Evolutionary conservation across 1,140 invertebrate genomes (phyloP).

Genomic region (Akabosia matsudoensis): DNA sequence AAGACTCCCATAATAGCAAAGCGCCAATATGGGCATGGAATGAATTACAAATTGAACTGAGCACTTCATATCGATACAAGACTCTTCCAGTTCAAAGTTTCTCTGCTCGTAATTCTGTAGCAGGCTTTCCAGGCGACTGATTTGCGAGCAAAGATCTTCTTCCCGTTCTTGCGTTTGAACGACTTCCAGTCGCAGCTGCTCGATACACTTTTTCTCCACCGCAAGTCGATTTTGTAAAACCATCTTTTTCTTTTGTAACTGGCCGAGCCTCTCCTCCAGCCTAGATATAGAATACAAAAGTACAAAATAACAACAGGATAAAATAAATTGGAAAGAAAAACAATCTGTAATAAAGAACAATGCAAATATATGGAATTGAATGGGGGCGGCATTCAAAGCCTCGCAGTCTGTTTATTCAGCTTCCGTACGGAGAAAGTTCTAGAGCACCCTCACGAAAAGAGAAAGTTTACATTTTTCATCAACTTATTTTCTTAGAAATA

Average conservation of each 20-base stretch:
- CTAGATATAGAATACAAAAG: conserved; percentile 37
- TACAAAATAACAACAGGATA: too few species aligned
- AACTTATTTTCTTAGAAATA: not conserved
- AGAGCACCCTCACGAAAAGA: too few species aligned
- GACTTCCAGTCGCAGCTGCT: conserved; percentile 41
- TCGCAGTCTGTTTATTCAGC: too few species aligned
- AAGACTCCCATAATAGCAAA: conserved; percentile 56
- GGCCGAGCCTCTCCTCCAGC: conserved; percentile 48
- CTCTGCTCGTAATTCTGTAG: conserved; percentile 58
- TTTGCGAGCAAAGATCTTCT: conserved; percentile 42
- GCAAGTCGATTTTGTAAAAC: conserved; percentile 37
- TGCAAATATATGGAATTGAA: too few species aligned
- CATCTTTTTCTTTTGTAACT: conserved; percentile 47
- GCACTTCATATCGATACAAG: conserved; percentile 59
- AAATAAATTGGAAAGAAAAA: conserved; percentile 1
- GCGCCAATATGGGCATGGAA: conserved; percentile 63
- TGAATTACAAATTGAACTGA: conserved; percentile 62
- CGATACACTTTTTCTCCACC: conserved; percentile 40
- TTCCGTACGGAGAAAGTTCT: too few species aligned
- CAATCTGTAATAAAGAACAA: not conserved
- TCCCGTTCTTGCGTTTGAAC: conserved; percentile 39
- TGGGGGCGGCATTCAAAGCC: too few species aligned
- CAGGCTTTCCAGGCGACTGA: conserved; percentile 45
- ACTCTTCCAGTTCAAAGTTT: conserved; percentile 58
- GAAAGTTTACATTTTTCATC: conserved; percentile 12